phyloP scores from a whole-genome alignment of 1,140 invertebrate species.

The Patella vulgata region DNA sequence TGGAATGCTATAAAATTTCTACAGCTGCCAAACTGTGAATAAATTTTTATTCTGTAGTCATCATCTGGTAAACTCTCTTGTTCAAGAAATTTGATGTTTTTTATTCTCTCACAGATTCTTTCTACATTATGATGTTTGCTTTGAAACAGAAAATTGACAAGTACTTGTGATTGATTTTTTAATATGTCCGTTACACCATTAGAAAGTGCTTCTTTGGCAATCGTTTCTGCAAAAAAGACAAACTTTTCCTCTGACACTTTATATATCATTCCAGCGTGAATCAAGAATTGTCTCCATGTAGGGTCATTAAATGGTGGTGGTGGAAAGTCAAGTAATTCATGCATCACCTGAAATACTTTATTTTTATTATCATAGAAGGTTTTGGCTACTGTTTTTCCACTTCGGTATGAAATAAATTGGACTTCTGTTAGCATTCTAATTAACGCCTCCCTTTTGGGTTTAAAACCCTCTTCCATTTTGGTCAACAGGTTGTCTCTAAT shows the following conservation, averaged over 20 bases:
- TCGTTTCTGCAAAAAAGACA: constrained; percentile 24
- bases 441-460: neutral
- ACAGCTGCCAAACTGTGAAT: no score
- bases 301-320: constrained; percentile 7
- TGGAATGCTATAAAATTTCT: no score
- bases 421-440: neutral
- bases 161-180: no score
- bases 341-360: constrained; percentile 32
- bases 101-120: no score
- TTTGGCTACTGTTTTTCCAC: constrained; percentile 1
- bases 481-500: no score
- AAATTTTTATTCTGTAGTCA: no score
- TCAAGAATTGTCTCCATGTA: constrained; percentile 22
- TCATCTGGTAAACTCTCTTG: no score
- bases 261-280: constrained; percentile 22
- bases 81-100: no score
- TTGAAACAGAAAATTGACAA: no score
- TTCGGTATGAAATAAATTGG: neutral
- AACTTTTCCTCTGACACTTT: constrained; percentile 21
- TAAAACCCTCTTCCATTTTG: no score
- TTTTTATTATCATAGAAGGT: constrained; percentile 28
- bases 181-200: no score
- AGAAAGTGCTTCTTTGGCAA: constrained; percentile 20
- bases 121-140: no score
- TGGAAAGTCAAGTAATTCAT: constrained; percentile 16